phyloP scores from a whole-genome alignment of 2,797 vertebrate species.

The Lacerta agilis region DNA sequence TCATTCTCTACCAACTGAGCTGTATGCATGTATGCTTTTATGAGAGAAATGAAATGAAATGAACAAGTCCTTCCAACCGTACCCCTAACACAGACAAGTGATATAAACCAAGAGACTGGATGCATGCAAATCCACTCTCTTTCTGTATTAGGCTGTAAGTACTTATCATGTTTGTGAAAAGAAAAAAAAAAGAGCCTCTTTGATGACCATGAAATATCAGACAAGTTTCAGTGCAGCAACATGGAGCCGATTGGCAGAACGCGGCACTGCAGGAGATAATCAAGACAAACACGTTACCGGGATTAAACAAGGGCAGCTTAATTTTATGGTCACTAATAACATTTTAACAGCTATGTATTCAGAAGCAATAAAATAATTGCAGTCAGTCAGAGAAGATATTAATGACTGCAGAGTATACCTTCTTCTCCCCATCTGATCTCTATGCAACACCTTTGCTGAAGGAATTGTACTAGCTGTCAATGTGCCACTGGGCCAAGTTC shows the following conservation, averaged over 20 bases:
- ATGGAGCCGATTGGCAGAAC: slow-evolving; percentile 50
- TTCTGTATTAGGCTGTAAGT: neutral
- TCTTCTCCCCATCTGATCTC: neutral
- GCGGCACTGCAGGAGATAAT: slow-evolving; percentile 43
- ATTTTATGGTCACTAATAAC: slow-evolving; percentile 67
- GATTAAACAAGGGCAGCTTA: slow-evolving; percentile 62
- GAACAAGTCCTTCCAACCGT: too few species aligned
- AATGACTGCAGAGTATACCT: neutral
- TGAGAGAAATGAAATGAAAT: too few species aligned
- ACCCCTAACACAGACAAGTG: too few species aligned
- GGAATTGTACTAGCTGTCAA: too few species aligned
- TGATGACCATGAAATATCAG: slow-evolving; percentile 53
- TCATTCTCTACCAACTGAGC: too few species aligned
- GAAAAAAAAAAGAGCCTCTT: slow-evolving; percentile 56
- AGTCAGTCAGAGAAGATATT: slow-evolving; percentile 39
- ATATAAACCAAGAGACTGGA: neutral
- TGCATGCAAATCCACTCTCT: neutral
- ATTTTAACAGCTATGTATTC: slow-evolving; percentile 65
- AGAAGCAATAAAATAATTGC: slow-evolving; percentile 66
- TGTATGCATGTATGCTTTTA: too few species aligned
- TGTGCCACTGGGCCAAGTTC: too few species aligned
- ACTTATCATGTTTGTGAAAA: slow-evolving; percentile 19
- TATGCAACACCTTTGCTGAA: neutral
- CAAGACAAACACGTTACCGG: slow-evolving; percentile 54
- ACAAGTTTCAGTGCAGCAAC: slow-evolving; percentile 43